Conservation (phyloP, 1,140 invertebrate genomes). For the Magallana gigas region DNA sequence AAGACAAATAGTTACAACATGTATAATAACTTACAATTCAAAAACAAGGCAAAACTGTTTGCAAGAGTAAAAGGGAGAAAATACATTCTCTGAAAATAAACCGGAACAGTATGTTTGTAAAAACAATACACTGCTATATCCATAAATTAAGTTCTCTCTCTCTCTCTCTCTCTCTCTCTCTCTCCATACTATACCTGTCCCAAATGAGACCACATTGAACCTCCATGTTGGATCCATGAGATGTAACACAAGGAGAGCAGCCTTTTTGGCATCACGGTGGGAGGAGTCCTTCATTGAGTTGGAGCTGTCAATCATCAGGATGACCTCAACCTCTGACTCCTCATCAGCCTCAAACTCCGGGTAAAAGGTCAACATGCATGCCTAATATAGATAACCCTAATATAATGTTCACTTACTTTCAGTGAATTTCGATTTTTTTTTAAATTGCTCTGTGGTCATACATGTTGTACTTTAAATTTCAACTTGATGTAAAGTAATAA, state of each 20-base stretch:
- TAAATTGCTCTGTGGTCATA: too few species aligned
- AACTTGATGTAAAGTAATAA: too few species aligned
- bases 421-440: too few species aligned
- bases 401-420: too few species aligned
- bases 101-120: too few species aligned
- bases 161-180: too few species aligned
- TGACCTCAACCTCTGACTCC: slow-evolving; percentile 64
- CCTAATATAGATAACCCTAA: slow-evolving; percentile 62
- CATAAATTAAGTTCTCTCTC: too few species aligned
- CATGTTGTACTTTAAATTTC: too few species aligned
- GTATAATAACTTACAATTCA: not conserved
- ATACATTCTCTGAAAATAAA: too few species aligned
- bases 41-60: not conserved
- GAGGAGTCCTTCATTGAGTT: slow-evolving; percentile 76
- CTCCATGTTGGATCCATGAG: slow-evolving; percentile 58
- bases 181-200: slow-evolving; percentile 68
- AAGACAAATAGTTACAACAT: not conserved
- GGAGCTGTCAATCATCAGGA: slow-evolving; percentile 75
- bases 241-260: slow-evolving; percentile 67
- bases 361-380: slow-evolving; percentile 79
- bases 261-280: slow-evolving; percentile 72
- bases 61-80: not conserved
- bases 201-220: slow-evolving; percentile 77
- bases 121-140: too few species aligned
- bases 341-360: slow-evolving; percentile 77